Conservation (phyloP, 2,113 vertebrate species). For the Haliaeetus leucogaster region DNA sequence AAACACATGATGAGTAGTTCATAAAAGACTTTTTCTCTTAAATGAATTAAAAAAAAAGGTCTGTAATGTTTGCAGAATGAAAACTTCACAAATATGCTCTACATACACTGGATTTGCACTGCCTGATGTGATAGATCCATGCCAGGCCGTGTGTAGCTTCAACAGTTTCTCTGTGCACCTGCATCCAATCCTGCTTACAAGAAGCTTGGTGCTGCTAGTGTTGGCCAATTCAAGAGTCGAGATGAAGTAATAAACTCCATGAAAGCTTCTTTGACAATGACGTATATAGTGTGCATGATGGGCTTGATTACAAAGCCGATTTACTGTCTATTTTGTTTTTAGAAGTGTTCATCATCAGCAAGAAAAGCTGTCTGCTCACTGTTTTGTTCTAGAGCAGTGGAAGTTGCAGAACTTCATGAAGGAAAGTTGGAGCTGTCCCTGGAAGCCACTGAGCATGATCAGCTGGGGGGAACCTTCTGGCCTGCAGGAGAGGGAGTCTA, state of each 20-base stretch:
- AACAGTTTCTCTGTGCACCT: background rate
- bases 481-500: background rate
- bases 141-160: background rate
- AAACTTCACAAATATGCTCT: background rate
- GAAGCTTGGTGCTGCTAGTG: background rate
- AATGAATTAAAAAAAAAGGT: background rate
- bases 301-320: background rate
- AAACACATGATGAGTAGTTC: background rate
- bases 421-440: background rate
- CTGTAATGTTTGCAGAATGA: background rate
- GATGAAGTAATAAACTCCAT: background rate
- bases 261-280: background rate
- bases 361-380: background rate
- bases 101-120: background rate
- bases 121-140: background rate
- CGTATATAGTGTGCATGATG: background rate
- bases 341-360: accelerated
- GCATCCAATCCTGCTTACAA: background rate
- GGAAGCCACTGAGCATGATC: background rate
- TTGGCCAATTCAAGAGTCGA: background rate
- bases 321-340: background rate
- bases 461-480: background rate
- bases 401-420: background rate
- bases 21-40: background rate
- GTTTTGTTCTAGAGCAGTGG: background rate